Evolutionary conservation across 2,797 vertebrate species (phyloP), one percentile per base, ranked within the genome.

Genomic region (Pteronotus mesoamericanus): DNA sequence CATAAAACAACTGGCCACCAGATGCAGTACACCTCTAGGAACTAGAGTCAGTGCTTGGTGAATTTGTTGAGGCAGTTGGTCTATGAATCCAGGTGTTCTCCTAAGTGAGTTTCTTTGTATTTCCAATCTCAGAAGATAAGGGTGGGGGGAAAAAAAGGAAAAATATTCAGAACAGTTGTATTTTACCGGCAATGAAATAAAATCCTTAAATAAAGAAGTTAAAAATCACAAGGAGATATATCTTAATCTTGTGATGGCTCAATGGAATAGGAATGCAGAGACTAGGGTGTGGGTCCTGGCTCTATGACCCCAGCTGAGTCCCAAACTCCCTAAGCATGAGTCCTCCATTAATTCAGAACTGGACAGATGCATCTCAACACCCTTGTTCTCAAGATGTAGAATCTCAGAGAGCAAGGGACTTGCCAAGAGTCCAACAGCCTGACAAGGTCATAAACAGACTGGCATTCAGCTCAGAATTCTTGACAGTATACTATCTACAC

Each of bases 61-160:
- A 84, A 44, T 91, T 71, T 78, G 37, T 86, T 93, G 61, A 92
- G 53, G 91, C 59, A 92, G 85, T 55, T 94, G 82, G 55, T 86
- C 82, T 92, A 14, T 59, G 51, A 92, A 82, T 75, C 61, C 57
- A 96, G 48, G 68, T 83, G 22, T 44, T 59, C 57, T 71, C 84
- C 51, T 80, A 84, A 64, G 44, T 18, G 96, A 71, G 26, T 93
- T 97, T 84, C 82, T 80, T 75, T 68, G 34, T 82, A 77, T 94
- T 53, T 91, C 26, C 26, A 86, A 26, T 89, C 26, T 93, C 57
- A 80, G 64, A 51, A 95, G 61, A 79, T 11, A 66, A 14, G 18
- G 26, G 14, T 21, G 82, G 77, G 44, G 61, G 7, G 16, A n/a
- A 37, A 94, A 79, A 89, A 84, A 11, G 51, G 29, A 12, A 93